Evolutionary conservation across 2,113 vertebrate genomes (phyloP), one percentile per base, ranked within the genome.

Genomic region (Neomonachus schauinslandi): DNA sequence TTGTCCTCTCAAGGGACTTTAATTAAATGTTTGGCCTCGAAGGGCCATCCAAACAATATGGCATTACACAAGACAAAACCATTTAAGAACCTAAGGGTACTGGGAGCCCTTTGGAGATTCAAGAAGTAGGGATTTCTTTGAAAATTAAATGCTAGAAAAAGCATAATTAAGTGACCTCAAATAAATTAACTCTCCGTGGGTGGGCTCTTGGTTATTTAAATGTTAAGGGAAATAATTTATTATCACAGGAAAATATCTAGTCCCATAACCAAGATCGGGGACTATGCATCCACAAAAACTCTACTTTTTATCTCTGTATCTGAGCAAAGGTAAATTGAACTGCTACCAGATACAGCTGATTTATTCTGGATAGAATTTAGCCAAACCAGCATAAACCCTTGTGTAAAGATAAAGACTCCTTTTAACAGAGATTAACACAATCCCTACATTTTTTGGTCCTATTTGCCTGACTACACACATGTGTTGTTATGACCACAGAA

Each of bases 11-110:
- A 39, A 92, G 87, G 89, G 92, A 89, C 31, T 86, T 95, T 93
- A 96, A 96, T 98, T 89, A 97, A 96, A 79, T 89, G 76, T 95
- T 93, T 94, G 82, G 89, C 9, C 94, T 97, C 91, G 7, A 69
- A 95, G 42, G 89, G 77, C 67, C 82, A 92, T 86, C 42, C 21
- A 89, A 95, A 93, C 85, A 96, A 89, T 69, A 87, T 57, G 67
- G 89, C 31, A 96, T 89, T 96, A 79, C 59, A 46, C 67, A 89
- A 88, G 69, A 81, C 33, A 94, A 96, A 95, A 82, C 42, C 42
- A 87, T 93, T 95, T 87, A 94, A 67, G 13, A 91, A 51, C 0
- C 22, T 91, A 67, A 69, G 31, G 57, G 7, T 85, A 69, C 65
- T 81, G 24, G 19, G 28, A 93, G 19, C 12, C 65, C 71, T 90